Conservation (phyloP, 2,797 vertebrate genomes). For the Onychomys torridus region DNA sequence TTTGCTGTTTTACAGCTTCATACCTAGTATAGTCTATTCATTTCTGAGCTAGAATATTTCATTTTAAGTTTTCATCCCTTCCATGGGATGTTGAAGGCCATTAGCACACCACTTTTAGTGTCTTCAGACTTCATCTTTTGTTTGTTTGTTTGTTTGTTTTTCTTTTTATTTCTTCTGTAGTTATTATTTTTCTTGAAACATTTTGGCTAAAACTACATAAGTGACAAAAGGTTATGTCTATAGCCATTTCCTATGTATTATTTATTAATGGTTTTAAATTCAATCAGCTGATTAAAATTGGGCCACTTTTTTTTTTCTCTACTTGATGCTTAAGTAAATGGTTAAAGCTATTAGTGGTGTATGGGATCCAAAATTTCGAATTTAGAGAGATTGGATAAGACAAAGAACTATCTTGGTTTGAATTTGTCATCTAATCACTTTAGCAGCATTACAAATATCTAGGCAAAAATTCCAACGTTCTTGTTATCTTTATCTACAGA, state of each 20-base stretch:
- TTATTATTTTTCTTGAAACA: background rate
- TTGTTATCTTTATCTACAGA: background rate
- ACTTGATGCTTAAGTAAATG: background rate
- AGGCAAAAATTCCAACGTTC: background rate
- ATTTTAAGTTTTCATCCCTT: background rate
- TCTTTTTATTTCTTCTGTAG: background rate
- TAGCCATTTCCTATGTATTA: background rate
- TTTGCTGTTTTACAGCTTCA: background rate
- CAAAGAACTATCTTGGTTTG: background rate
- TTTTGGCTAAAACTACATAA: background rate
- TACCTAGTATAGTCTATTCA: background rate
- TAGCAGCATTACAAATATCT: background rate
- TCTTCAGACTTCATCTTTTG: background rate
- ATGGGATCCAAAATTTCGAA: background rate
- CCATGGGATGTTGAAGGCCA: background rate
- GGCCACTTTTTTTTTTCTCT: background rate
- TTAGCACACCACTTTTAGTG: background rate
- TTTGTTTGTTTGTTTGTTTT: background rate
- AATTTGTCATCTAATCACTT: background rate
- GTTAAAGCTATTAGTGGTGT: background rate
- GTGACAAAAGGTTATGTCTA: background rate
- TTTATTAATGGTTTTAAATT: background rate
- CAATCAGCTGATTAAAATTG: background rate
- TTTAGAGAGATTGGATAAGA: background rate
- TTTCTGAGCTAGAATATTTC: background rate